Evolutionary conservation across 2,888 invertebrate species (phyloP), one percentile per base, ranked within the genome.

Genomic region (Catotricha subobsoleta): DNA sequence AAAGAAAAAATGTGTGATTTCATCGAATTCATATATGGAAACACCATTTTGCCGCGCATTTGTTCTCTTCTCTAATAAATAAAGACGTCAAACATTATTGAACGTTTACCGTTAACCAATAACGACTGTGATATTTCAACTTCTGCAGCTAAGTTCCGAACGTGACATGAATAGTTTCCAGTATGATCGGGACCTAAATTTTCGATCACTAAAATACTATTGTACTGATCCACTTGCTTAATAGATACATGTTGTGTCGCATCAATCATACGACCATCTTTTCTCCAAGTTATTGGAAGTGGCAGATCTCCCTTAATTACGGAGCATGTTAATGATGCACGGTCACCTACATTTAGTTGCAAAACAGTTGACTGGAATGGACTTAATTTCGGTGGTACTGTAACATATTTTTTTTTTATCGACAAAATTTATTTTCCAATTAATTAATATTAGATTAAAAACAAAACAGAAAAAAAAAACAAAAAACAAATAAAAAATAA

Each of bases 51-150:
- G 7, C 25, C 25, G 25, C 25, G n/a, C n/a, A 30, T 15, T 30
- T 30, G 12, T 27, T 30, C 30, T 12, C 30, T 4, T 30, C 30
- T 30, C n/a, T 10, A 30, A 30, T 30, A 13, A 13, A 30, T 13
- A 30, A 13, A 30, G 15, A 30, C 30, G 30, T 15, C 5, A 30
- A 12, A 15, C 15, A 13, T 30, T 30, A n/a, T n/a, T n/a, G n/a
- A n/a, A n/a, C n/a, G 62, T 69, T 77, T 80, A 80, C 80, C 80
- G 68, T 79, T 80, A 63, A 80, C 79, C 67, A 76, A 68, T 57
- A 80, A 69, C 51, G 74, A 73, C 62, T 78, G 77, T 47, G 76
- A 74, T 61, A 76, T 75, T 52, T 75, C 72, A 62, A 76, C 76
- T 65, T 76, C 74, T 50, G 78, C 78, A 45, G 77, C 79, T 52